These are phyloP conservation scores for Gouania willdenowi DNA, from an alignment of 2,797 vertebrate species.

Conservation along the genomic window DNA sequence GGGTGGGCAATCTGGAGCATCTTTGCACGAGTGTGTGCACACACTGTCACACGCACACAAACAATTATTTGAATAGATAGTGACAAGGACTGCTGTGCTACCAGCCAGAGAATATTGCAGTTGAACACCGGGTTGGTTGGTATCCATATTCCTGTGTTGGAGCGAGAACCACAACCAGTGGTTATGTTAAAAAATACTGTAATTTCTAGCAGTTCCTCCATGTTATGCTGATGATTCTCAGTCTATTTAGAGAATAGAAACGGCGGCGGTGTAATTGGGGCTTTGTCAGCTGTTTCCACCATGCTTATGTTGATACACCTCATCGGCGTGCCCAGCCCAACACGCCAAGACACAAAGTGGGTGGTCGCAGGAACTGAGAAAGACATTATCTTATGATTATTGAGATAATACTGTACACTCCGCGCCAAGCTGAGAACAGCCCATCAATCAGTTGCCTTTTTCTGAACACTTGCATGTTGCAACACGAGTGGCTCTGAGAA, in stretches of 20 bases:
- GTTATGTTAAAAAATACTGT: slow-evolving; percentile 69
- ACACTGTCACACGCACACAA: slow-evolving; percentile 20
- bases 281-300: slow-evolving; percentile 74
- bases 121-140: slow-evolving; percentile 70
- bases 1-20: slow-evolving; percentile 51
- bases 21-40: slow-evolving; percentile 11
- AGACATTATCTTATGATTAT: slow-evolving; percentile 77
- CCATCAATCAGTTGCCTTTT: slow-evolving; percentile 73
- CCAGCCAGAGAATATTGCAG: slow-evolving; percentile 62
- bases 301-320: slow-evolving; percentile 68
- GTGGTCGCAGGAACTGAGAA: slow-evolving; percentile 70
- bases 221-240: slow-evolving; percentile 71
- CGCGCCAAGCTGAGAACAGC: slow-evolving; percentile 62
- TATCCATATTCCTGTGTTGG: slow-evolving; percentile 70
- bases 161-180: slow-evolving; percentile 63
- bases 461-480: slow-evolving; percentile 60
- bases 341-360: slow-evolving; percentile 52
- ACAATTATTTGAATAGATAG: slow-evolving; percentile 60
- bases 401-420: slow-evolving; percentile 72
- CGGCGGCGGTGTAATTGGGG: slow-evolving; percentile 68
- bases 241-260: slow-evolving; percentile 74
- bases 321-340: slow-evolving; percentile 52
- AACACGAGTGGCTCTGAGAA: slow-evolving; percentile 59
- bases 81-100: slow-evolving; percentile 64
- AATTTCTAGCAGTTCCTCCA: slow-evolving; percentile 65